A percentile compares a stretch with the other conserved stretches of the same genome.
phyloP scores from a whole-genome alignment of 2,888 invertebrate genomes.

The Fragum sueziense region DNA sequence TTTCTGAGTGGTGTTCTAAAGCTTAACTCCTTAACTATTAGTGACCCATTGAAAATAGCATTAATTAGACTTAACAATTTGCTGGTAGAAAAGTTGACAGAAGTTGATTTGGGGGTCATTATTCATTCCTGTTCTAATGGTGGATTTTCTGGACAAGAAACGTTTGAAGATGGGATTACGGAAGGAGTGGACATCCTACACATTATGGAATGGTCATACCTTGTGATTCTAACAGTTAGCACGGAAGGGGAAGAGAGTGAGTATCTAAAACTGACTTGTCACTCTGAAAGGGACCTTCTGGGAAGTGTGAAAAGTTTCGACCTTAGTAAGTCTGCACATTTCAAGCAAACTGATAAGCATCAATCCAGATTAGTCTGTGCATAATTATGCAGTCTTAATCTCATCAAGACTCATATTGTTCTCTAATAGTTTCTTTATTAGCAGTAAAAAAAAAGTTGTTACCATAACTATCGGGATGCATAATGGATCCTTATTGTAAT shows the following conservation, averaged over 20 bases:
- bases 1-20: neutral
- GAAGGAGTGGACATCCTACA: neutral
- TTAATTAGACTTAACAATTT: neutral
- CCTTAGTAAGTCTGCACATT: neutral
- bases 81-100: neutral
- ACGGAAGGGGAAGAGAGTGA: neutral
- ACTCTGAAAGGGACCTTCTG: too few relatives aligned
- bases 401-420: neutral
- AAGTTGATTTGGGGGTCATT: neutral
- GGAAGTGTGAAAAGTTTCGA: neutral
- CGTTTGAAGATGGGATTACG: neutral
- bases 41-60: neutral
- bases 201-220: conserved; percentile 34
- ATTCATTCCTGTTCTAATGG: neutral
- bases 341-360: neutral
- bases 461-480: too few relatives aligned
- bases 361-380: neutral
- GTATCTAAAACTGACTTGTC: neutral
- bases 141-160: conserved; percentile 5
- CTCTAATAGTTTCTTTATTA: neutral
- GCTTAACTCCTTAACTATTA: neutral
- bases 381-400: neutral
- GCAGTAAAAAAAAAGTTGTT: neutral
- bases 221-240: neutral
- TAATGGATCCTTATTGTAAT: too few relatives aligned